phyloP scores from a whole-genome alignment of 2,113 vertebrate species.

The Coreoperca whiteheadi region DNA sequence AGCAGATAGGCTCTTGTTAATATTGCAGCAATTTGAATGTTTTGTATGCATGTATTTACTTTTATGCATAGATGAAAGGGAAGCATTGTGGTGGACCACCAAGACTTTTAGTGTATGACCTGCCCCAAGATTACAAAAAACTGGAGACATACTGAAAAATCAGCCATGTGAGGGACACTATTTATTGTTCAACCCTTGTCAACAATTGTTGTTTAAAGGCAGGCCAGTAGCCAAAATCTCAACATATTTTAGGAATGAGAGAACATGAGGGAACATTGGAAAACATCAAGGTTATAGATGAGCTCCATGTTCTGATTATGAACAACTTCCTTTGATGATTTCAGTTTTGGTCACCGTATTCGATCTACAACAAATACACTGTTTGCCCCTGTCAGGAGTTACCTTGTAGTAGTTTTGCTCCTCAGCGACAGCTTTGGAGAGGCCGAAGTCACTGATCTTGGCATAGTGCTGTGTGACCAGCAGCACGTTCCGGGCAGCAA shows the following conservation, averaged over 20 bases:
- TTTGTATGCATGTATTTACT: not conserved
- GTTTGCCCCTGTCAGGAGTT: not conserved
- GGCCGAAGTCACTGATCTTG: conserved; percentile 99
- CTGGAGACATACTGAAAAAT: not conserved
- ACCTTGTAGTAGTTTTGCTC: conserved; percentile 82
- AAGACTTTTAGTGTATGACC: not conserved
- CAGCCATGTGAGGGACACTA: not conserved
- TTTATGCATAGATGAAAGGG: not conserved
- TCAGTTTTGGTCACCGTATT: too few relatives aligned
- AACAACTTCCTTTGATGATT: too few relatives aligned
- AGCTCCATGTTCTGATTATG: too few relatives aligned
- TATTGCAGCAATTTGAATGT: too few relatives aligned
- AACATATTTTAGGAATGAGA: not conserved
- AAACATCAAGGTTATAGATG: too few relatives aligned
- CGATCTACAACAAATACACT: not conserved
- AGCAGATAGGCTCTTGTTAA: too few relatives aligned
- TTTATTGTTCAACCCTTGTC: too few relatives aligned
- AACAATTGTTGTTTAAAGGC: not conserved
- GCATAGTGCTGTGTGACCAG: conserved; percentile 98
- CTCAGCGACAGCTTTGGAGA: conserved; percentile 94
- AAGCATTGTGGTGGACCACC: too few relatives aligned
- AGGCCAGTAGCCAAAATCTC: not conserved
- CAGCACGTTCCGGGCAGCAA: conserved; percentile 96
- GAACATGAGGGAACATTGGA: not conserved
- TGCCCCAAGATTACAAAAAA: not conserved